Evolutionary conservation across 1,140 invertebrate species (phyloP), one percentile per base, ranked within the genome.

Genomic region (Apis cerana): DNA sequence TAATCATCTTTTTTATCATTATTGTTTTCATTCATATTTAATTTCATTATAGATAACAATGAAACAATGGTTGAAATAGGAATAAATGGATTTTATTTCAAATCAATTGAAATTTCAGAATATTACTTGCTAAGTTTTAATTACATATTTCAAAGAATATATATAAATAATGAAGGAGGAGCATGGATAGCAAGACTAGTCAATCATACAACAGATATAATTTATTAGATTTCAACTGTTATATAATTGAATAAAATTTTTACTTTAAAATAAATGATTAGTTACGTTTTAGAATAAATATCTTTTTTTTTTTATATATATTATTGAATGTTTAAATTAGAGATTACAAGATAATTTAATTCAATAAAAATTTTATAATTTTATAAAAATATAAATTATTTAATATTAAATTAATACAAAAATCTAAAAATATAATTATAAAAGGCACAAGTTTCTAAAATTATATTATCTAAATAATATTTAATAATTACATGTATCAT

Each of bases 131-230:
- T 58, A 43, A 1, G 27, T 3, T 10, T 21, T 17, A 1, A 0
- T 61, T 94, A 93, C 85, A 89, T 92, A 82, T 95, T 95, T 87
- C 92, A 93, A 68, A 89, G 93, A 61, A 94, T 95, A 75, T 95
- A 93, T 86, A 94, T 92, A 0, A 92, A 94, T 88, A 93, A 92
- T 19, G 84, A 86, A 54, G 89, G 92, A 69, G 91, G 91, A 8
- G 71, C 90, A 7, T 95, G 95, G 95, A 94, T 91, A 11, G 90
- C 94, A 43, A 95, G 94, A 82, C 85, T 93, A 69, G 89, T 94
- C 9, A 95, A 94, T 90, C 93, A 95, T 80, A 2, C 11, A 4
- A 9, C 50, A 19, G 33, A 43, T 43, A 7, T 43, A 43, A 0
- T 19, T 0, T 7, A 0, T 0, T 56, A 58, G 1, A 1, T 12